Conservation (phyloP, 2,113 vertebrate species). For the Mystacornis crossleyi region DNA sequence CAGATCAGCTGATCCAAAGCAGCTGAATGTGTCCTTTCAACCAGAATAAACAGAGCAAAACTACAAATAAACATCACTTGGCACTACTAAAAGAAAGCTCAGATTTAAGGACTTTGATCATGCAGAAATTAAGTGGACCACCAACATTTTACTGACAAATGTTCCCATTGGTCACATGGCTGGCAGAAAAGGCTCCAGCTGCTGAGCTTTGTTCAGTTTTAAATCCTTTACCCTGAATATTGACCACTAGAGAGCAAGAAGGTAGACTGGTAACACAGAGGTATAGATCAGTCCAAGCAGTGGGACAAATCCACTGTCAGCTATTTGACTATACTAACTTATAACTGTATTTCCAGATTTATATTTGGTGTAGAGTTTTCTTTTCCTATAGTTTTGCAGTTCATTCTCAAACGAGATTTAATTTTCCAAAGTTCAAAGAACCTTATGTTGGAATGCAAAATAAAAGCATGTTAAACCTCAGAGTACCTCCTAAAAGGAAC, state of each 20-base stretch:
- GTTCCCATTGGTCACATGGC: neutral
- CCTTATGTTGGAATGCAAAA: neutral
- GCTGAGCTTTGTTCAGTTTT: neutral
- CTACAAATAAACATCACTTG: slow-evolving; percentile 67
- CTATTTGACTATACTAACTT: neutral
- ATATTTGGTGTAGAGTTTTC: neutral
- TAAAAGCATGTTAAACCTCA: neutral
- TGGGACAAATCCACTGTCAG: neutral
- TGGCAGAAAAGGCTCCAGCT: slow-evolving; percentile 38
- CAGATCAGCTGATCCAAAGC: slow-evolving; percentile 46
- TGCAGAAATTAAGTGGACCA: slow-evolving; percentile 55
- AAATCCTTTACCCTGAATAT: neutral
- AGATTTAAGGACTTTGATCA: slow-evolving; percentile 57
- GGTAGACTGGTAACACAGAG: neutral
- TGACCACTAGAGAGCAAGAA: neutral
- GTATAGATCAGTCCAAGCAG: neutral
- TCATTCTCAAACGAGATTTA: neutral
- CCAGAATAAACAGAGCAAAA: slow-evolving; percentile 61
- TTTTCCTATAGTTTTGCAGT: neutral
- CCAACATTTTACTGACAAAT: slow-evolving; percentile 54
- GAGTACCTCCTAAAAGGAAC: neutral
- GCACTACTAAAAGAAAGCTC: slow-evolving; percentile 33
- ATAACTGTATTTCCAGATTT: neutral
- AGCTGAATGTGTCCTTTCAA: slow-evolving; percentile 47
- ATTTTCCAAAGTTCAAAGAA: neutral